Evolutionary conservation across 2,797 vertebrate species (phyloP), one percentile per base, ranked within the genome.

Genomic region (Parotocinclus haroldoi): DNA sequence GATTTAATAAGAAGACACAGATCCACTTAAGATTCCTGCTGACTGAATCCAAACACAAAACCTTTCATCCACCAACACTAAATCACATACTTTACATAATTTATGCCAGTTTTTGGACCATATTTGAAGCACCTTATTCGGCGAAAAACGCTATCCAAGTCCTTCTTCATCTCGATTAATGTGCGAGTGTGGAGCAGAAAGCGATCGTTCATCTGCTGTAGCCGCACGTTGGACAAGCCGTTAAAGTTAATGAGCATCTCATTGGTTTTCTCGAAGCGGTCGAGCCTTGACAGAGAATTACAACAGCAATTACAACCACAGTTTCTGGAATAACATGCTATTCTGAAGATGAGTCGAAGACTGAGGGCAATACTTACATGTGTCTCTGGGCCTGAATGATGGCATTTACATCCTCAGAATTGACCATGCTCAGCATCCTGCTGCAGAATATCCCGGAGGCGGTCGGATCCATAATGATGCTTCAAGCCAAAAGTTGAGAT

Each of bases 171-270:
- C 67, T 99, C 97, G 65, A 95, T 90, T 58, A 99, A 87, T 0
- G 91, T 95, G 42, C 92, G 84, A 0, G 95, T 99, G 82, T 99
- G 97, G 65, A 94, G 92, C 60, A 93, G 63, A 80, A 98, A 99
- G 11, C 92, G 92, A 60, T 99, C 97, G 0, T 84, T 95, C 96
- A 99, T 98, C 85, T 98, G 96, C 77, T 97, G 94, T 77, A 98
- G 89, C 40, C 97, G 88, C 10, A 93, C 87, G 0, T 85, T 94
- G 0, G 97, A 99, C 69, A 99, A 86, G 55, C 92, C 93, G 57
- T 99, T 99, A 77, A 99, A 99, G 81, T 99, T 99, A 61, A 98
- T 91, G 38, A 99, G 87, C 97, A 99, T 99, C 84, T 99, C 96
- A 0, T 99, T 99, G 48, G 97, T 99, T 83, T 99, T 99, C 83